Conservation (phyloP, 2,888 invertebrate genomes). For the Lasioglossum calceatum region DNA sequence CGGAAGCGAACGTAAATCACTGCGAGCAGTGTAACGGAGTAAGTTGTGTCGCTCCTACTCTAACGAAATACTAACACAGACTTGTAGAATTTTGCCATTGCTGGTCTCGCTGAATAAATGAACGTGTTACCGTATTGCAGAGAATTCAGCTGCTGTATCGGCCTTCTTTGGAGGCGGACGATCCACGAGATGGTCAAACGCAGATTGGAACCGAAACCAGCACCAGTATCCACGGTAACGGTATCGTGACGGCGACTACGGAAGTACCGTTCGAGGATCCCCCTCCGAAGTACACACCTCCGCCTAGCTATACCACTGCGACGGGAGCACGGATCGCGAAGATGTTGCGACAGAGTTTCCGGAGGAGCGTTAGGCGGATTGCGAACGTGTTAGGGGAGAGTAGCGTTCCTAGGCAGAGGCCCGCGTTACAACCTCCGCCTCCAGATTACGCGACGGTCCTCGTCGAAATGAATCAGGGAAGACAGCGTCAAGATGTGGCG, state of each 20-base stretch:
- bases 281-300: slow-evolving; percentile 97
- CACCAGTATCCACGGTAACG: slow-evolving; percentile 78
- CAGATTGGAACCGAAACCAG: slow-evolving; percentile 74
- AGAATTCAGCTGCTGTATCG: slow-evolving; percentile 94
- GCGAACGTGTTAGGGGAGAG: slow-evolving; percentile 85
- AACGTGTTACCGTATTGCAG: slow-evolving; percentile 84
- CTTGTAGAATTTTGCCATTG: not conserved
- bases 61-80: not conserved
- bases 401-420: slow-evolving; percentile 78
- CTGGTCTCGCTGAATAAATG: not conserved
- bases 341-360: slow-evolving; percentile 90
- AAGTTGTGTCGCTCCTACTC: slow-evolving; percentile 69
- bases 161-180: slow-evolving; percentile 87
- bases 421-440: slow-evolving; percentile 85
- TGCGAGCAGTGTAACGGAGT: slow-evolving; percentile 83
- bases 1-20: slow-evolving; percentile 82
- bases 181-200: slow-evolving; percentile 78
- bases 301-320: slow-evolving; percentile 96
- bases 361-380: slow-evolving; percentile 91
- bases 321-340: slow-evolving; percentile 94
- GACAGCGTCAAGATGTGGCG: slow-evolving; percentile 66
- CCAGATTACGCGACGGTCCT: slow-evolving; percentile 88
- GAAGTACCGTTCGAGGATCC: slow-evolving; percentile 88
- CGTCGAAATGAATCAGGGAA: slow-evolving; percentile 86
- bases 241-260: slow-evolving; percentile 76